Percentiles rank a stretch among this genome's conserved stretches.
Evolutionary conservation across 2,888 invertebrate genomes (phyloP).

Genomic region (Subacronicta megacephala): DNA sequence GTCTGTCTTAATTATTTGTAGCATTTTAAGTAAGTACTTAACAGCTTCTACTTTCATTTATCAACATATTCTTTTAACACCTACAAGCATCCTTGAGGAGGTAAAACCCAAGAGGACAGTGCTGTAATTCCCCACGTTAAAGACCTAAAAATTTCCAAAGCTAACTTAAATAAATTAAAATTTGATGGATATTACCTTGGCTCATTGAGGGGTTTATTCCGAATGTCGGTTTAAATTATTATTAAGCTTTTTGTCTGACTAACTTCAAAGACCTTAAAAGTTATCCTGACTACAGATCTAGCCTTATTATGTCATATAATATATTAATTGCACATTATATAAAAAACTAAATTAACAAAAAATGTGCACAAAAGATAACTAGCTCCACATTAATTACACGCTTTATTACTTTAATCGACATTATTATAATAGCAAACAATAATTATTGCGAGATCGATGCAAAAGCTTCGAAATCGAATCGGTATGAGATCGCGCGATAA

Average conservation of each 20-base stretch:
- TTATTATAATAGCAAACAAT: conserved; percentile 45
- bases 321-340: conserved; percentile 20
- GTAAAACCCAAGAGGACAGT: conserved; percentile 24
- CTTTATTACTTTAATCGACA: conserved; percentile 47
- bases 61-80: conserved; percentile 55
- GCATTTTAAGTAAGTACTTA: conserved; percentile 68
- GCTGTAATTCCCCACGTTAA: conserved; percentile 9
- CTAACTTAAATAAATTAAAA: conserved; percentile 1
- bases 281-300: conserved; percentile 39
- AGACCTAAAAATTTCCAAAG: conserved; percentile 20
- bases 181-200: conserved; percentile 25
- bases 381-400: conserved; percentile 48
- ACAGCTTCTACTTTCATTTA: conserved; percentile 65
- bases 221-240: conserved; percentile 1
- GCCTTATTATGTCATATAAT: conserved; percentile 20
- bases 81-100: conserved; percentile 38
- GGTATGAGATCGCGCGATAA: conserved; percentile 52
- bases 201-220: conserved; percentile 18
- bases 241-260: conserved; percentile 11
- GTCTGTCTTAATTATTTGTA: conserved; percentile 77
- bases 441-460: conserved; percentile 46
- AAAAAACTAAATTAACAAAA: conserved; percentile 16
- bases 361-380: conserved; percentile 14
- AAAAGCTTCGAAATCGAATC: conserved; percentile 49
- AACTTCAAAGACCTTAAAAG: conserved; percentile 27